Conservation (phyloP, 2,888 invertebrate genomes). For the Stenurella melanura region DNA sequence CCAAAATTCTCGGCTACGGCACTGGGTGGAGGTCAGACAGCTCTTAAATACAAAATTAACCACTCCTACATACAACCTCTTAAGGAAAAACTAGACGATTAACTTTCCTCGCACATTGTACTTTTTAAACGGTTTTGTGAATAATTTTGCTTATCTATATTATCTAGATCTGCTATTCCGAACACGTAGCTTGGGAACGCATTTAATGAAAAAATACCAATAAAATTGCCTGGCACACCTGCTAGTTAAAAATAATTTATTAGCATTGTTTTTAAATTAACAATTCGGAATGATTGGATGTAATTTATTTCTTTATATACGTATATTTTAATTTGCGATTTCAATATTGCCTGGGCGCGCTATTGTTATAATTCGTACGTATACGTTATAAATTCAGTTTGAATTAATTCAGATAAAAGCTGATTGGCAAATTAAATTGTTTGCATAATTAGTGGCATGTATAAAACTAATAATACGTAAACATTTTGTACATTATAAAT, state of each 20-base stretch:
- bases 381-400: background rate
- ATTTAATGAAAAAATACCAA: background rate
- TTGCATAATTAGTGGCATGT: background rate
- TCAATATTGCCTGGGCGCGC: background rate
- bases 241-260: background rate
- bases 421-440: slow-evolving; percentile 11
- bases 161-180: background rate
- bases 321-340: background rate
- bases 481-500: background rate
- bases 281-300: background rate
- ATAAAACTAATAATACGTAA: slow-evolving; percentile 5
- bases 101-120: background rate
- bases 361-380: background rate
- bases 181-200: background rate
- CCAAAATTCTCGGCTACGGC: background rate
- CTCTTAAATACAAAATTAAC: background rate
- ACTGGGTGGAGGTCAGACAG: background rate
- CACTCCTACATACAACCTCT: background rate
- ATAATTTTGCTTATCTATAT: background rate
- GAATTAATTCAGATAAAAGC: slow-evolving; percentile 3
- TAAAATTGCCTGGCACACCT: background rate
- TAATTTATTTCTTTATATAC: background rate
- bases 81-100: background rate
- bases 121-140: background rate
- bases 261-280: background rate